Conservation (phyloP, 2,888 invertebrate species). For the Melieria omissa region DNA sequence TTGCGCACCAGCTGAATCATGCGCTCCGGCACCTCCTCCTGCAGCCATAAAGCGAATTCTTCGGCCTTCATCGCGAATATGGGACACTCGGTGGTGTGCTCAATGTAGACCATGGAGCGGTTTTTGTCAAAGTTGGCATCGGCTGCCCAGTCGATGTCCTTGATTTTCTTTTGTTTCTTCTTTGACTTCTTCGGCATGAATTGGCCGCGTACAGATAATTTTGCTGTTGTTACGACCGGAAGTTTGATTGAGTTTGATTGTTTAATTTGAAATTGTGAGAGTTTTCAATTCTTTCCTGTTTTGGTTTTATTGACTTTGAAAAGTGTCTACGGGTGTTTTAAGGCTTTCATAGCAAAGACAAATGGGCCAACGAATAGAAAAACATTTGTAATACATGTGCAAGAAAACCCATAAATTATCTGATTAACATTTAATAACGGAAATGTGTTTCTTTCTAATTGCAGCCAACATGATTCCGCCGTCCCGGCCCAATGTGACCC, state of each 20-base stretch:
- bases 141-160: conserved; percentile 56
- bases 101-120: conserved; percentile 60
- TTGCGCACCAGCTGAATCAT: conserved; percentile 57
- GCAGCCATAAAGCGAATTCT: conserved; percentile 52
- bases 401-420: too few species aligned
- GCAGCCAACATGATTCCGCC: conserved; percentile 85
- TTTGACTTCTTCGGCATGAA: conserved; percentile 35
- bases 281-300: background rate
- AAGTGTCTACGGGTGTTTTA: too few species aligned
- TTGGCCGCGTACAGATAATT: background rate
- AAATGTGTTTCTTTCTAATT: conserved; percentile 30
- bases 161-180: conserved; percentile 42
- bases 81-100: conserved; percentile 61
- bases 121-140: conserved; percentile 57
- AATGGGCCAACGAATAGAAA: too few species aligned
- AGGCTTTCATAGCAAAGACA: too few species aligned
- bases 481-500: conserved; percentile 85
- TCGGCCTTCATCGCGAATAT: conserved; percentile 59
- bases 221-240: background rate
- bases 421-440: too few species aligned
- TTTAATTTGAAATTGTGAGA: background rate
- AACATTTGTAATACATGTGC: too few species aligned
- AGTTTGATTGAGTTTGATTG: conserved; percentile 4
- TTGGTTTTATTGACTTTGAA: too few species aligned
- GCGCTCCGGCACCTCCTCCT: conserved; percentile 54